phyloP scores from a whole-genome alignment of 2,113 vertebrate genomes.

The Macrotis lagotis region DNA sequence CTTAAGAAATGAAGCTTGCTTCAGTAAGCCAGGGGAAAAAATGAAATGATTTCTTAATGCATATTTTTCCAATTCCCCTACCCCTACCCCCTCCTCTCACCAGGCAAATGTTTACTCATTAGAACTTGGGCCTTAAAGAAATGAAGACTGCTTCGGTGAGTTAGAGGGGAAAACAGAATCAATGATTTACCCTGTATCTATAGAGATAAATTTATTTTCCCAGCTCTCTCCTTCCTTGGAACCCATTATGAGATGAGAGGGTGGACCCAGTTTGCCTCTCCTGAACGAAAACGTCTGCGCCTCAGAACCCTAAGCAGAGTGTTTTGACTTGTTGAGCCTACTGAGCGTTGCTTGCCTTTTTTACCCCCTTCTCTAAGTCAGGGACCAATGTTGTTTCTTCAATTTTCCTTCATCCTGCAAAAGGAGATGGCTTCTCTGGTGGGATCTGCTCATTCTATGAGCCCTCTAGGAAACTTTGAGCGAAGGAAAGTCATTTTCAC shows the following conservation, averaged over 20 bases:
- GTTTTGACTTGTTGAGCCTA: constrained; percentile 78
- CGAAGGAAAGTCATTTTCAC: background rate
- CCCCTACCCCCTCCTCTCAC: constrained; percentile 8
- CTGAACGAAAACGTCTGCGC: constrained; percentile 58
- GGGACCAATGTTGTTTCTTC: background rate
- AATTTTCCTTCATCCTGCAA: constrained; percentile 11
- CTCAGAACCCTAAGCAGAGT: constrained; percentile 55
- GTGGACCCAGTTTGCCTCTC: constrained; percentile 29
- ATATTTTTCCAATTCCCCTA: too few species aligned
- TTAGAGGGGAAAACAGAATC: too few species aligned
- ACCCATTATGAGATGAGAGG: constrained; percentile 10
- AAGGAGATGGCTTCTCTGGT: background rate
- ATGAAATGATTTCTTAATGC: background rate
- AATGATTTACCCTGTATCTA: too few species aligned
- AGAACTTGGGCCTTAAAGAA: too few species aligned
- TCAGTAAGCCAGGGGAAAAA: background rate
- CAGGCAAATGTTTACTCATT: constrained; percentile 38
- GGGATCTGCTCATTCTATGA: background rate
- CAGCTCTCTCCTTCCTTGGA: constrained; percentile 18
- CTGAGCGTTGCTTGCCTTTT: constrained; percentile 61
- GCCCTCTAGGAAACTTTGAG: constrained; percentile 78
- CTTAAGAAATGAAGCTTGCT: constrained; percentile 13
- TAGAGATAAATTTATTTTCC: too few species aligned
- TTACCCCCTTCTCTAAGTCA: constrained; percentile 45
- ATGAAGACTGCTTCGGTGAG: too few species aligned